Base-by-base conservation (phyloP, 2,797 vertebrate species). In the Megalops cyprinoides region DNA sequence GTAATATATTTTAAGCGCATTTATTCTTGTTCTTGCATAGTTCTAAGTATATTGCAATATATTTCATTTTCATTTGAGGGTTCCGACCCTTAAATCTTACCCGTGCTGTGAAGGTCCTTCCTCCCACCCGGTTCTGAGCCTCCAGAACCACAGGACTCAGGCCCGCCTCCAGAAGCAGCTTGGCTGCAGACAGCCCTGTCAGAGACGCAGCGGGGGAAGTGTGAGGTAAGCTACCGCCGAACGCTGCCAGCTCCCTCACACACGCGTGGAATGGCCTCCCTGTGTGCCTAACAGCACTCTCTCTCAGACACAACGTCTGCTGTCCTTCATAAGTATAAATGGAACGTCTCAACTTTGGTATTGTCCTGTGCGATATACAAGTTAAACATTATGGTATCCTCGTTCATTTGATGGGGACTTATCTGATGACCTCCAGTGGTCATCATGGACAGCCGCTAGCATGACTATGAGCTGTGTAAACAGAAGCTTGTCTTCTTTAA, bases 61-160 rank as follows among this genome's bases (percentile, higher is more conserved):
- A n/a, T n/a, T n/a, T n/a, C n/a, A n/a, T n/a, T n/a, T n/a, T n/a
- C n/a, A n/a, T n/a, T n/a, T n/a, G n/a, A n/a, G n/a, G n/a, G n/a
- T n/a, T n/a, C n/a, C n/a, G n/a, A n/a, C n/a, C n/a, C n/a, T n/a
- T n/a, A n/a, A 44, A n/a, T 84, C 91, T 94, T 93, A 99, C 98
- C 94, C 90, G 94, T 42, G 93, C 81, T 0, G 98, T 99, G 85
- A 94, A 99, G 82, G 97, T 99, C 84, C 98, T 95, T 83, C 98
- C 98, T 76, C 98, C 98, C 58, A 99, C 97, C 10, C 98, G 95
- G 82, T 97, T 91, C 79, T 95, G 94, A 79, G 98, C 98, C 92
- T 99, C 98, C 90, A 99, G 88, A 79, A 99, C 88, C 0, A 98
- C 90, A 23, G 98, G 96, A 56, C 87, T 96, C 87, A 98, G 89